Base-by-base conservation (phyloP, 2,797 vertebrate genomes). In the Orientallactaga sibirica region DNA sequence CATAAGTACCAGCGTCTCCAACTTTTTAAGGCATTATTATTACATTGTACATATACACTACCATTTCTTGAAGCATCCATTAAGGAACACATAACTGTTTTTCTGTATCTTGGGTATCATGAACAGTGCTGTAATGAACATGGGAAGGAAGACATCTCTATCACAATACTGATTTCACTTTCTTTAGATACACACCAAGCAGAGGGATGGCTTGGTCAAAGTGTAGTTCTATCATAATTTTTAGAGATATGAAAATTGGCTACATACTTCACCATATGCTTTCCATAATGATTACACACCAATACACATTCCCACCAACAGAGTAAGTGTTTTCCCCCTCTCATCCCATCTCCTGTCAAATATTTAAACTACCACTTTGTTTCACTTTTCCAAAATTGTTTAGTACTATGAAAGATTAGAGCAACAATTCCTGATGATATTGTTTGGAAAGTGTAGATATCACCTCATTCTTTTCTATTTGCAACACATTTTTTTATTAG, bases 381-480 rank as follows among this genome's bases (percentile, higher is more conserved):
- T 88, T 89, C 66, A 81, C 74, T 71, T 80, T 86, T 79, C 58
- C 14, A 25, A 70, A 4, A 52, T 29, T 10, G 7, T 92, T 95
- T 88, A 58, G 73, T 22, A 24, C 79, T 7, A n/a, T 8, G 20
- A 81, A 90, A 76, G 6, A 66, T 81, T 80, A 81, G 43, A 68
- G 70, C 19, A 90, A 66, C 41, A 88, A 79, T 81, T 70, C 48
- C 0, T 73, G 87, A 81, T 9, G 25, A 68, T 79, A 71, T 37
- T 48, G 6, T 61, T 80, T 86, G 29, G 24, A 85, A 88, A 82
- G 19, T 78, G 14, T 25, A 88, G 67, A 4, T 43, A 1, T 29
- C 24, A 62, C 4, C 5, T 41, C 2, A n/a, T 85, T 90, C 33
- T 76, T 70, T n/a, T 33, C 4, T 76, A 7, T 14, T 48, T 77